Evolutionary conservation across 92 coral and sea anemone species (phyloP).

Genomic region (Palythoa grandis): DNA sequence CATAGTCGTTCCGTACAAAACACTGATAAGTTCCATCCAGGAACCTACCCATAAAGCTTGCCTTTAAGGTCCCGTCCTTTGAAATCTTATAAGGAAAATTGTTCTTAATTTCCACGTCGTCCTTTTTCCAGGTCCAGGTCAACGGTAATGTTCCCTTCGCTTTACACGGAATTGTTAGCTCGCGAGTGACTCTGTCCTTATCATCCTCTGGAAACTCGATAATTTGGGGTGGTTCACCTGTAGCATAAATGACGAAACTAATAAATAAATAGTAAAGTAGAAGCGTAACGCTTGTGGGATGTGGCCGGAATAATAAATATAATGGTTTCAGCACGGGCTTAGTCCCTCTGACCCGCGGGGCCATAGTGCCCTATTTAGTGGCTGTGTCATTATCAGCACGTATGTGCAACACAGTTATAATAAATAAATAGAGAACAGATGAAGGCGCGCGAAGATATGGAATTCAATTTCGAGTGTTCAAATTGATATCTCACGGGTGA

Average conservation of each 20-base stretch:
- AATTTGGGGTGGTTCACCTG: constrained; percentile 30
- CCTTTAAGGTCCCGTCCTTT: neutral
- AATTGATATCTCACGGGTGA: no score
- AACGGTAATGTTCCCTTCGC: constrained; percentile 12
- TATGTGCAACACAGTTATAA: no score
- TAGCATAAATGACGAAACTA: neutral
- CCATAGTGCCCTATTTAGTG: no score
- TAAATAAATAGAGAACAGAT: no score
- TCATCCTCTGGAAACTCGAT: neutral
- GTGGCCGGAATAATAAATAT: no score
- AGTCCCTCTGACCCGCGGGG: no score
- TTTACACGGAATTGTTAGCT: neutral
- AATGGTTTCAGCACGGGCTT: no score
- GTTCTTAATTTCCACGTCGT: neutral
- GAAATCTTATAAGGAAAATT: neutral
- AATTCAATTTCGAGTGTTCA: no score
- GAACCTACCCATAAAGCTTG: neutral
- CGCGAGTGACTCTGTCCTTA: neutral
- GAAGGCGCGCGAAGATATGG: no score
- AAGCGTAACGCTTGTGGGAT: no score
- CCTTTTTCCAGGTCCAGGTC: constrained; percentile 15
- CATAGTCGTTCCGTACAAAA: constrained; percentile 4
- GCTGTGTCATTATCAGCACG: no score
- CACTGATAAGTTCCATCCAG: constrained; percentile 17
- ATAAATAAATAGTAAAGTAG: no score